Conservation (phyloP, 2,888 invertebrate species). For the Apocheima hispidaria region DNA sequence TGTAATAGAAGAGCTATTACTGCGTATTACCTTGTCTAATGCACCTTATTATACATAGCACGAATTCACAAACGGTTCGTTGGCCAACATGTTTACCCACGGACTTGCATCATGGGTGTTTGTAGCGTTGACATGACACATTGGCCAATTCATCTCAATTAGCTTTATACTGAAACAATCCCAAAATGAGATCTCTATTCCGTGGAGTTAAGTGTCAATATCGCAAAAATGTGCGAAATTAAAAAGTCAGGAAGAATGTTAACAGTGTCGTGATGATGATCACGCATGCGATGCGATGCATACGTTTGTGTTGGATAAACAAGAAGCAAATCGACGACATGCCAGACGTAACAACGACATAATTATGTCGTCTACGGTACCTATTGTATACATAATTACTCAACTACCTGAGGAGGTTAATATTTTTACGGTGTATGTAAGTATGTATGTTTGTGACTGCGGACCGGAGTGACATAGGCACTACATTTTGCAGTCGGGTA, state of each 20-base stretch:
- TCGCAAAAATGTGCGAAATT: conserved; percentile 10
- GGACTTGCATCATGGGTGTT: conserved; percentile 45
- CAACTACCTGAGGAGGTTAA: too few species aligned
- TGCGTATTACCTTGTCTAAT: conserved; percentile 29
- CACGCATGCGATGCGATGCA: conserved; percentile 31
- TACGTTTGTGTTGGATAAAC: conserved; percentile 7
- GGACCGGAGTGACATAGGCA: too few species aligned
- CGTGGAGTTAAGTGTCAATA: conserved; percentile 9
- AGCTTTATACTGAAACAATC: conserved; percentile 22
- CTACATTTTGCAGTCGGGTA: too few species aligned
- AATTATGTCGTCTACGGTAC: too few species aligned
- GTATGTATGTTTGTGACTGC: too few species aligned
- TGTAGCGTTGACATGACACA: conserved; percentile 56
- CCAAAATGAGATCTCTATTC: conserved; percentile 6
- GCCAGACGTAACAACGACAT: background rate
- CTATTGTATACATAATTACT: too few species aligned
- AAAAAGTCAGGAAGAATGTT: conserved; percentile 1
- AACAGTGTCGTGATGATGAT: conserved; percentile 13
- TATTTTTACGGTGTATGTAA: too few species aligned
- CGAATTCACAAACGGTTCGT: conserved; percentile 36
- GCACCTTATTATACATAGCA: conserved; percentile 29
- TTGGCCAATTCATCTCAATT: conserved; percentile 60
- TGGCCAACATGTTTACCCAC: conserved; percentile 46
- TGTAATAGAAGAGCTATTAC: conserved; percentile 30
- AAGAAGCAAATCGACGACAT: background rate